phyloP scores from a whole-genome alignment of 2,888 invertebrate genomes.

The Himalopsyche anomala region DNA sequence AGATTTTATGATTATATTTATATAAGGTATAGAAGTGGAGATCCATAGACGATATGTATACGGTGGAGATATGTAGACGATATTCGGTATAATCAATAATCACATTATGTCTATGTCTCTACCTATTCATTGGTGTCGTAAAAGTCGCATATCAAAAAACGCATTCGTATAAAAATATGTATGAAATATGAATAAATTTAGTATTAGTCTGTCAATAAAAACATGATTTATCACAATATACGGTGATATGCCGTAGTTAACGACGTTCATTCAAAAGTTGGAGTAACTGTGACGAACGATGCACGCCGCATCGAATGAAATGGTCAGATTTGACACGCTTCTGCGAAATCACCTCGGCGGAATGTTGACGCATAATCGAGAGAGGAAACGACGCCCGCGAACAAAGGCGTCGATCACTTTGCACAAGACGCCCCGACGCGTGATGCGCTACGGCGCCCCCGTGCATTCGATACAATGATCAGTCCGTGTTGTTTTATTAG shows the following conservation, averaged over 20 bases:
- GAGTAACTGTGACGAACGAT: neutral
- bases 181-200: too few species aligned
- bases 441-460: neutral
- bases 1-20: too few species aligned
- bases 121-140: too few species aligned
- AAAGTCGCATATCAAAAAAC: too few species aligned
- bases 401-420: slow-evolving; percentile 30
- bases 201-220: neutral
- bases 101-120: too few species aligned
- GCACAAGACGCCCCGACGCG: slow-evolving; percentile 20
- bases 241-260: neutral
- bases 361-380: slow-evolving; percentile 50
- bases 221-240: neutral
- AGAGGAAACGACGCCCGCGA: slow-evolving; percentile 37
- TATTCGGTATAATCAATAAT: too few species aligned
- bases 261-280: neutral
- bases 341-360: slow-evolving; percentile 53
- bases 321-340: slow-evolving; percentile 63
- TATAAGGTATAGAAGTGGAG: too few species aligned
- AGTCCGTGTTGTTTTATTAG: neutral
- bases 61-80: too few species aligned
- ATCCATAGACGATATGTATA: too few species aligned
- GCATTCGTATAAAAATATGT: too few species aligned
- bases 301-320: slow-evolving; percentile 50
- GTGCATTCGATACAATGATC: neutral